Evolutionary conservation across 2,113 vertebrate species (phyloP).

Genomic region (Hystrix cristata): DNA sequence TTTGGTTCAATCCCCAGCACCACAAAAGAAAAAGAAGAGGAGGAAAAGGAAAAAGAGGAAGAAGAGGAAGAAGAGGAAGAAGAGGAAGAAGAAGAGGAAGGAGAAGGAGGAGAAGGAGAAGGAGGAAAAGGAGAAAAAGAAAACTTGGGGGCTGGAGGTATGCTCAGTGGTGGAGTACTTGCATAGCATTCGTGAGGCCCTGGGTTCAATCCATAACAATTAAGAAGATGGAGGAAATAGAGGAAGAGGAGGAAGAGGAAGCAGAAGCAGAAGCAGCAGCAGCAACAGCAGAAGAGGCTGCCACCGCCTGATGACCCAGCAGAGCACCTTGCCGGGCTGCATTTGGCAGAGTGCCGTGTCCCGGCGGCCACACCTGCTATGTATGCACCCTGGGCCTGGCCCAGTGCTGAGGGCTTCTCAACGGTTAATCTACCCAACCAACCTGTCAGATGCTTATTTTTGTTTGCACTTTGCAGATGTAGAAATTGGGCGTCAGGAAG

Average conservation of each 20-base stretch:
- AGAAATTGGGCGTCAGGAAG: slow-evolving; percentile 4
- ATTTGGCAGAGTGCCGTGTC: neutral
- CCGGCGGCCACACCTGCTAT: neutral
- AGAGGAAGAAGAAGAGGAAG: neutral
- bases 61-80: neutral
- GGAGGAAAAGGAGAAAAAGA: neutral
- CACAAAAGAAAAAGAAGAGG: neutral
- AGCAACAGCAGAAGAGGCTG: neutral
- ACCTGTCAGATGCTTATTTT: slow-evolving; percentile 29
- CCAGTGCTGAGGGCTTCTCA: neutral
- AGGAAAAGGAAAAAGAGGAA: neutral
- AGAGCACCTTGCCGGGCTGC: neutral
- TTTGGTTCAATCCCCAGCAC: neutral
- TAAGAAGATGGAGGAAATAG: neutral
- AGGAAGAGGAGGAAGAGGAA: neutral
- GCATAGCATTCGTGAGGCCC: neutral
- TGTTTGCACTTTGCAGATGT: neutral
- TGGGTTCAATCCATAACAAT: neutral
- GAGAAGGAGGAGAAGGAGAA: neutral
- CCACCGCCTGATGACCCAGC: neutral
- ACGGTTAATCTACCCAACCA: neutral
- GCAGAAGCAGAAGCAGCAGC: neutral
- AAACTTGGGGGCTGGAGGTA: neutral
- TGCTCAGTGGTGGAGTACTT: neutral
- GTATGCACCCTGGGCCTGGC: neutral